Evolutionary conservation across 2,113 vertebrate genomes (phyloP).

Genomic region (Lampris incognitus): DNA sequence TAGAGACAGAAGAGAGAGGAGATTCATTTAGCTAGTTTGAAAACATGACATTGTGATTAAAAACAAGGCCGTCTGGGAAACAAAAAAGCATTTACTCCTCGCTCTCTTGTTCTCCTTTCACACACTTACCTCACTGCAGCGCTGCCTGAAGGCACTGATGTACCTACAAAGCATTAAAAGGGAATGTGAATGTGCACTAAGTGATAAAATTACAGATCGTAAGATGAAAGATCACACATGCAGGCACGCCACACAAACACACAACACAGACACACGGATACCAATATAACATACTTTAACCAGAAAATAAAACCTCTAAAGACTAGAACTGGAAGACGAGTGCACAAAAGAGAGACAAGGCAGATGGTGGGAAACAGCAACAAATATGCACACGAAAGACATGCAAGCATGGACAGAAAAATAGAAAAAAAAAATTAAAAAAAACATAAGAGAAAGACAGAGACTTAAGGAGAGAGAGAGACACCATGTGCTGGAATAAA

Average conservation of each 20-base stretch:
- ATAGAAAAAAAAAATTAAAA: conserved; percentile 20
- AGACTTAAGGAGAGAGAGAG: conserved; percentile 52
- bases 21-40: conserved; percentile 77
- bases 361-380: conserved; percentile 23
- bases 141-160: conserved; percentile 21
- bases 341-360: conserved; percentile 1
- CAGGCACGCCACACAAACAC: not conserved
- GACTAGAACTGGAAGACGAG: not conserved
- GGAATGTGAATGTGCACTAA: too few species aligned
- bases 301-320: not conserved
- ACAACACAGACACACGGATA: not conserved
- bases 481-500: conserved; percentile 65
- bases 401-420: not conserved
- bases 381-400: conserved; percentile 1
- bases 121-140: conserved; percentile 10
- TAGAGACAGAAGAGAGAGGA: conserved; percentile 76
- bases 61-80: conserved; percentile 51
- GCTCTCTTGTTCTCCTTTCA: not conserved
- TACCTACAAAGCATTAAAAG: conserved; percentile 28
- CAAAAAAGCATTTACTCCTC: conserved; percentile 37
- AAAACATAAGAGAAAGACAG: conserved; percentile 14
- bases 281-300: not conserved
- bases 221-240: not conserved
- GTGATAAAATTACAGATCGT: conserved; percentile 9
- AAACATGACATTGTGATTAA: conserved; percentile 81